These are phyloP conservation scores for Steromphala cineraria DNA, from an alignment of 2,888 invertebrate genomes.

Conservation along the genomic window DNA sequence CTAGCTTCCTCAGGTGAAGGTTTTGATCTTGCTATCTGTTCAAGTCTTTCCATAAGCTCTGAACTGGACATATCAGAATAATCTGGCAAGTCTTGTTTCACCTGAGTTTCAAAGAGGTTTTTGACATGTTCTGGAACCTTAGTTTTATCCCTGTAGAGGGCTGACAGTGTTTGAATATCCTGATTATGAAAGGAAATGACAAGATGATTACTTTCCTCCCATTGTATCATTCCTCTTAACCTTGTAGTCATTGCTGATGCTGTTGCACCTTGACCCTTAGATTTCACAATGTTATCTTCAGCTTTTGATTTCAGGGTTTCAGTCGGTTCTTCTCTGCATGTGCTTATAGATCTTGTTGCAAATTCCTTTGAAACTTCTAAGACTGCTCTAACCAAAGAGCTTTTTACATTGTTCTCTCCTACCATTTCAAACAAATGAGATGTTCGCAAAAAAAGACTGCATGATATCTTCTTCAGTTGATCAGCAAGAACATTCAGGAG, in stretches of 20 bases:
- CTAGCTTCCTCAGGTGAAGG: background rate
- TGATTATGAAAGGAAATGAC: constrained; percentile 18
- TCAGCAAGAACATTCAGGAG: constrained; percentile 53
- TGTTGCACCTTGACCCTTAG: background rate
- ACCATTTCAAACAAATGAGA: constrained; percentile 26
- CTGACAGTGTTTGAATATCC: constrained; percentile 15
- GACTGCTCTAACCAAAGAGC: constrained; percentile 27
- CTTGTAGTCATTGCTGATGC: constrained; percentile 27
- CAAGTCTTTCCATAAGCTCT: background rate
- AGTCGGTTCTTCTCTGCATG: constrained; percentile 29
- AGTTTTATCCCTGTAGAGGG: background rate
- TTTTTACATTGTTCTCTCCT: constrained; percentile 16
- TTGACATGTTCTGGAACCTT: constrained; percentile 2
- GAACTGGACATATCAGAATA: background rate
- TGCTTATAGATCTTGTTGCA: constrained; percentile 32
- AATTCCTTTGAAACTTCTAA: constrained; percentile 31
- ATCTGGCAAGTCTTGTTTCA: constrained; percentile 36
- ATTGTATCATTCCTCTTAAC: constrained; percentile 46
- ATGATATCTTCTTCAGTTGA: constrained; percentile 56
- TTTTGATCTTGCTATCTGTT: background rate
- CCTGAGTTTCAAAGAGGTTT: constrained; percentile 48
- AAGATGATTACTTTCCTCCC: constrained; percentile 24
- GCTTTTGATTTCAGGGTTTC: background rate
- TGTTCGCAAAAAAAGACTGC: constrained; percentile 48
- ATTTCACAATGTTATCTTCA: background rate